Conservation (phyloP, 1,140 invertebrate genomes). For the Caerostris extrusa region DNA sequence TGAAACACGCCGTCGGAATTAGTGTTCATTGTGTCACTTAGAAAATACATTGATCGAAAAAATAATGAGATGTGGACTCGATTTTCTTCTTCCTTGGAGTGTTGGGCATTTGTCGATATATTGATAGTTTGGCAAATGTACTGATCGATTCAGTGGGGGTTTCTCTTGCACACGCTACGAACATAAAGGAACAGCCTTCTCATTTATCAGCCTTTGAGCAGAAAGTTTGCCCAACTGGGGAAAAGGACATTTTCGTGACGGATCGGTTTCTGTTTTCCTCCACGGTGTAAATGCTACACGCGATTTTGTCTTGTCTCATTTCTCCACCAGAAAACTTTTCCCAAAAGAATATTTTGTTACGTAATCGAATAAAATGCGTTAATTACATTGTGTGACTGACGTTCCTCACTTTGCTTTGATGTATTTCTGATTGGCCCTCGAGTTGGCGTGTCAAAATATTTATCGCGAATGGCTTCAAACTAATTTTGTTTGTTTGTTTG, state of each 20-base stretch:
- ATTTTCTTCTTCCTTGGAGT: constrained; percentile 57
- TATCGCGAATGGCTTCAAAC: not conserved
- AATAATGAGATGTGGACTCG: constrained; percentile 70
- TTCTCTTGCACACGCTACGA: constrained; percentile 57
- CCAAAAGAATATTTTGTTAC: constrained; percentile 6
- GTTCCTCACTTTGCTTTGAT: not conserved
- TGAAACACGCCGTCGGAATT: constrained; percentile 56
- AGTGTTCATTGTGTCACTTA: constrained; percentile 71
- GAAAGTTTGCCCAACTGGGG: constrained; percentile 34
- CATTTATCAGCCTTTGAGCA: constrained; percentile 63
- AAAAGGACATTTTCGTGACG: constrained; percentile 50
- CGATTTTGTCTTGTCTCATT: not conserved
- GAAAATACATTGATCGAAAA: constrained; percentile 65
- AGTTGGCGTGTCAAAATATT: constrained; percentile 8
- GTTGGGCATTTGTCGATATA: constrained; percentile 69
- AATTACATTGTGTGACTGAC: constrained; percentile 18
- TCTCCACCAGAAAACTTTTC: not conserved
- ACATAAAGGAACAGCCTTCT: not conserved
- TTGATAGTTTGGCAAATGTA: constrained; percentile 72
- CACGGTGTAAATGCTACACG: constrained; percentile 19
- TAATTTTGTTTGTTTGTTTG: not conserved
- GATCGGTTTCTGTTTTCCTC: constrained; percentile 62
- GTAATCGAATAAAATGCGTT: constrained; percentile 32
- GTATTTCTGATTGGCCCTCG: not conserved
- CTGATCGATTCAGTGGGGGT: constrained; percentile 66